Percentiles rank a stretch among this genome's conserved stretches.
phyloP scores from a whole-genome alignment of 35 echinoderm and acorn worm species.

The Ophioderma brevispina region DNA sequence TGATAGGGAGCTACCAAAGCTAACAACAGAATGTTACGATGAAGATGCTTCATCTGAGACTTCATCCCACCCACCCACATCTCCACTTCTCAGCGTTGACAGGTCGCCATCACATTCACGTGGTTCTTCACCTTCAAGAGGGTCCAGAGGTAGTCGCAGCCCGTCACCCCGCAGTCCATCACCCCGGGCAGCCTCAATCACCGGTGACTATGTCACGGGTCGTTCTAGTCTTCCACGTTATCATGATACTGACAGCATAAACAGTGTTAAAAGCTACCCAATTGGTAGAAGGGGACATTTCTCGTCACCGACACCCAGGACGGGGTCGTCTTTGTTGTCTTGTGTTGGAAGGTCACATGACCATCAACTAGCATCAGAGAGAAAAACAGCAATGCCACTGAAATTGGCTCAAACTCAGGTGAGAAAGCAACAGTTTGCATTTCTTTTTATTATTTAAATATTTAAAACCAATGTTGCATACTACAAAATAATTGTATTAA shows the following conservation, averaged over 20 bases:
- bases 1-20: slow-evolving; percentile 80
- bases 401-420: slow-evolving; percentile 98
- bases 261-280: slow-evolving; percentile 56
- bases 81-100: slow-evolving; percentile 78
- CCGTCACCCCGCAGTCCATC: slow-evolving; percentile 1
- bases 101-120: slow-evolving; percentile 72
- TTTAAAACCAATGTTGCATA: too few relatives aligned
- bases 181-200: slow-evolving; percentile 16
- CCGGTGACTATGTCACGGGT: slow-evolving; percentile 4
- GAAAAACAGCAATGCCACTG: slow-evolving; percentile 91
- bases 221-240: slow-evolving; percentile 86
- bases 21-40: slow-evolving; percentile 90
- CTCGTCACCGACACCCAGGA: slow-evolving; percentile 35
- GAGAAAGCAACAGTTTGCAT: too few relatives aligned
- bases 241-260: slow-evolving; percentile 33
- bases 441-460: too few relatives aligned
- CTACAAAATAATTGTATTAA: background rate
- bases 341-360: slow-evolving; percentile 72
- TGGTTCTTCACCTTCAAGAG: slow-evolving; percentile 29
- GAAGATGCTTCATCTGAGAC: slow-evolving; percentile 62
- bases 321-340: slow-evolving; percentile 65
- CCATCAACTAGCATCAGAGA: slow-evolving; percentile 67
- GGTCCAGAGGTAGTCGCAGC: background rate
- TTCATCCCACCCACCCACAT: slow-evolving; percentile 77
- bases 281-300: slow-evolving; percentile 11